Conservation (phyloP, 2,797 vertebrate genomes). For the Monodelphis domestica region DNA sequence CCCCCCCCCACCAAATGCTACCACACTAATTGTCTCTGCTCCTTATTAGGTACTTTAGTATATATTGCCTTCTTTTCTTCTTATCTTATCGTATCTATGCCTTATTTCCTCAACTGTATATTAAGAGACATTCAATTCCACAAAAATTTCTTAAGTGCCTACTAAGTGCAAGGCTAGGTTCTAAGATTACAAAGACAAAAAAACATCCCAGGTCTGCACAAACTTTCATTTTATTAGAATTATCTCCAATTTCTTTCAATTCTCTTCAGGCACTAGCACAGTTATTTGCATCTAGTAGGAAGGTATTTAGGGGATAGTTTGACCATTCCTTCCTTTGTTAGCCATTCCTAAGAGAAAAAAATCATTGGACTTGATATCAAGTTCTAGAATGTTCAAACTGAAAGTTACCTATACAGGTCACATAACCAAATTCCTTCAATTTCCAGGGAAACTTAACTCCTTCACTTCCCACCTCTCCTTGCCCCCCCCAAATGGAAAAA, state of each 20-base stretch:
- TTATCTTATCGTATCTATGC: neutral
- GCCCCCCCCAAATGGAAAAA: neutral
- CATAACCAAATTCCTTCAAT: neutral
- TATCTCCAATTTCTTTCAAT: neutral
- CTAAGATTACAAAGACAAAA: neutral
- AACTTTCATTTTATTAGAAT: neutral
- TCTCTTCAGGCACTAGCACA: too few relatives aligned
- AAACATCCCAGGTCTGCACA: neutral
- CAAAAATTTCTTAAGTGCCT: neutral
- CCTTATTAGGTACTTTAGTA: rapidly evolving
- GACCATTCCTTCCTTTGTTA: neutral
- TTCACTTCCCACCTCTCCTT: neutral
- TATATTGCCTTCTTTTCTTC: neutral
- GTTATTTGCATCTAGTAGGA: neutral
- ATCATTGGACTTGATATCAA: neutral
- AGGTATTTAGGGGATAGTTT: neutral
- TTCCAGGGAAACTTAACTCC: neutral
- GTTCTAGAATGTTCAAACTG: neutral
- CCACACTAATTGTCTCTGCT: neutral
- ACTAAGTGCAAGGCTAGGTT: neutral
- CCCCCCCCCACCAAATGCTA: too few relatives aligned
- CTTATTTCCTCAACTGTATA: neutral
- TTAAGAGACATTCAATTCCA: neutral
- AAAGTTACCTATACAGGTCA: neutral
- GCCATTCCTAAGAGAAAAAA: neutral